Evolutionary conservation across 2,888 invertebrate species (phyloP), one percentile per base, ranked within the genome.

Genomic region (Ichneumon xanthorius): DNA sequence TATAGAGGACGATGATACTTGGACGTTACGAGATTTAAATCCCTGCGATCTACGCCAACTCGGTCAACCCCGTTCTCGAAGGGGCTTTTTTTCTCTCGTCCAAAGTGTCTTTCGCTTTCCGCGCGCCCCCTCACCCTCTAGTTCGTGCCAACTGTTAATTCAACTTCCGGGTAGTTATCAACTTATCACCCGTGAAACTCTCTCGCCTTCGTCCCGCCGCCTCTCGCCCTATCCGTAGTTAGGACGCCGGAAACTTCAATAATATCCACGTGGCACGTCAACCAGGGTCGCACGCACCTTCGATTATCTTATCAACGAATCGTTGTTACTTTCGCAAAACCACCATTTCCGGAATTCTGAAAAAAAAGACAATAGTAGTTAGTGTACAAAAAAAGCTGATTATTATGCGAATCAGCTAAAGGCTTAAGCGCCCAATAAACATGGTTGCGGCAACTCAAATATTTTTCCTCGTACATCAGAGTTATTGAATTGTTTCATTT

Each of bases 141-240:
- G 9, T 73, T 67, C 63, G 22, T 68, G 22, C 68, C 72, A 58
- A 75, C 30, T 37, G 71, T 72, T 80, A 53, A 80, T 80, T 77
- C 45, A 65, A 77, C 71, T 76, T 68, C 68, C 61, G 37, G 61
- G 19, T 63, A 72, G 48, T 82, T 80, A 70, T 70, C 37, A 80
- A 73, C 45, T 77, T 80, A 72, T 80, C 72, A 82, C 73, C 53
- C 67, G 50, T 65, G 79, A 71, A 85, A 65, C 58, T 70, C 53
- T 33, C 30, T 58, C 61, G 48, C 14, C 1, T 65, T n/a, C 19
- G 11, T 61, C 4, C n/a, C 58, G 14, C 33, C 48, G 40, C 1
- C 33, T 30, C 16, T 5, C n/a, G 30, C 61, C 6, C 45, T 11
- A 1, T 45, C 19, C 26, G 73, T 4, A 26, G 58, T 30, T 45